Evolutionary conservation across 2,113 vertebrate genomes (phyloP), one percentile per base, ranked within the genome.

Genomic region (Silurus meridionalis): DNA sequence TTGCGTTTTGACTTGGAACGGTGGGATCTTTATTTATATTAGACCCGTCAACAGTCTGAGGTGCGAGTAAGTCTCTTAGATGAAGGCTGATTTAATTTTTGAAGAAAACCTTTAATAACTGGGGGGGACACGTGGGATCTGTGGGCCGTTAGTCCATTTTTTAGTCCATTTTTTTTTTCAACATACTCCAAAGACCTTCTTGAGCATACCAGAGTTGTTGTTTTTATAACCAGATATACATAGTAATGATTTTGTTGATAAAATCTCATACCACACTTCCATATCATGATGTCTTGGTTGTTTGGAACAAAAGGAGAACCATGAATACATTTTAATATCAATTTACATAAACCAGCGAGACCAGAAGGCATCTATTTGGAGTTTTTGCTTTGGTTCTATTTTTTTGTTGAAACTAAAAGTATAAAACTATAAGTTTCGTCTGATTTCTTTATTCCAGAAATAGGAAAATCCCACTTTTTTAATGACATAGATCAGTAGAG

Each of bases 401-500:
- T 37, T 37, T 37, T 46, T 69, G 6, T 83, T n/a, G 52, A 52
- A 82, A 66, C 46, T 19, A 52, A n/a, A 82, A 82, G 11, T 64
- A 52, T 66, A 14, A 52, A 53, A 23, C 55, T 23, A 52, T 25
- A 57, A 80, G 14, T 67, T 74, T 21, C 2, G n/a, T 57, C 1
- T 50, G 57, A 61, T 75, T 48, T 64, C 67, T 64, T 21, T 53
- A 81, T 64, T 74, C 19, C 25, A 87, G 25, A 48, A 64, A 61
- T 58, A 37, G 61, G 81, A 69, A 83, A 83, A 57, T 83, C 81
- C 48, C 64, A 83, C 23, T 69, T 55, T 28, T 69, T 28, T 69
- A 66, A 67, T 53, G 48, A 83, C 46, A 83, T 63, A 83, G 48
- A 28, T n/a, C 10, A 55, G 15, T 37, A 83, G 50, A 61, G 74